Base-by-base conservation (phyloP, 2,888 invertebrate species). In the Cheilosia soror region DNA sequence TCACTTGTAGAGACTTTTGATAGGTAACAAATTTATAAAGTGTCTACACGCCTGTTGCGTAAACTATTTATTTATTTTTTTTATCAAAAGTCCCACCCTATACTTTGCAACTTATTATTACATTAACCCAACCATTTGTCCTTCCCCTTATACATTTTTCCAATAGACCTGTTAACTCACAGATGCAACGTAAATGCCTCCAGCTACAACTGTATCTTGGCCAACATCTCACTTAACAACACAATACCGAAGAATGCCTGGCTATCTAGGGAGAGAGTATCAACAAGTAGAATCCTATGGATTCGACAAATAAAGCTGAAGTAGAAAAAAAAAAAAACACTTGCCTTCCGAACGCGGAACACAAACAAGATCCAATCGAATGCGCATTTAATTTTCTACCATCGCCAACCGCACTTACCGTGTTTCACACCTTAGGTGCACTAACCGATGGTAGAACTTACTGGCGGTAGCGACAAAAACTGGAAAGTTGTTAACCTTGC, bases 401-500 rank as follows among this genome's bases (percentile, higher is more conserved):
- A 42, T 6, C 25, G 40, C 33, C 15, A 15, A 6, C 31, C 13
- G 9, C 40, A 51, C 51, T 60, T 15, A 6, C 9, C 37, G 25
- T 62, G 71, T 33, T 47, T 66, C 63, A 72, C 77, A 82, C 66
- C 47, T 66, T 53, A 71, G 55, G 82, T 77, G 77, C 82, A 82
- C 66, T 82, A 66, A 82, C 77, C 77, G 71, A 66, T 68, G 62
- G 42, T 44, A 71, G 66, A 66, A 53, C 66, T 27, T 27, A 57
- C 63, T 65, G 69, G 68, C 42, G n/a, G 51, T 57, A 68, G 7
- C 53, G 44, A n/a, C 15, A 33, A 49, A 42, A 55, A 29, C 11
- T 37, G 37, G 51, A 73, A 83, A 78, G 78, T 73, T 78, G 82
- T 83, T 83, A 83, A 63, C 82, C 82, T 82, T 82, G 82, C 72